These are phyloP conservation scores for Crepidodera aurea DNA, from an alignment of 2,888 invertebrate species.

Conservation along the genomic window DNA sequence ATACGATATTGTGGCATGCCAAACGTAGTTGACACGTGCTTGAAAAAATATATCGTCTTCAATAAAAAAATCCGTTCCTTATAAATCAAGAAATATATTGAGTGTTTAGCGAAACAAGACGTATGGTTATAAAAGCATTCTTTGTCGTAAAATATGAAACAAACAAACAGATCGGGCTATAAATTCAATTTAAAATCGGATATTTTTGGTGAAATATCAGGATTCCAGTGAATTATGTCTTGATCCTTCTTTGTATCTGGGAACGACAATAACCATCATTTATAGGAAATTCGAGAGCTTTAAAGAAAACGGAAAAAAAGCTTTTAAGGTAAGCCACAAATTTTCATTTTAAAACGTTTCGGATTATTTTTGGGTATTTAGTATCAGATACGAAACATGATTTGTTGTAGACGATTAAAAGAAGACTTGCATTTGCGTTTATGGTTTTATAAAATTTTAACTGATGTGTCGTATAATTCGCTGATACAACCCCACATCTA, in stretches of 20 bases:
- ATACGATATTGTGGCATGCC: too few species aligned
- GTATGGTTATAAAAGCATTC: not conserved
- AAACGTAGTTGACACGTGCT: too few species aligned
- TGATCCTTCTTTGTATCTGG: not conserved
- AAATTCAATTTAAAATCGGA: constrained; percentile 11
- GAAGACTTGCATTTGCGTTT: too few species aligned
- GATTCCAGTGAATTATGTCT: not conserved
- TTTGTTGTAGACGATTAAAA: too few species aligned
- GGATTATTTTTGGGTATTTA: too few species aligned
- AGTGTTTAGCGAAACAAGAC: not conserved
- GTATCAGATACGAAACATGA: too few species aligned
- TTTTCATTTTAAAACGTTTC: not conserved
- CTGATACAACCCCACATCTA: too few species aligned
- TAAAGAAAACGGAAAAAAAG: not conserved
- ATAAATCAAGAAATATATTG: not conserved
- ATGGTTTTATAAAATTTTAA: too few species aligned
- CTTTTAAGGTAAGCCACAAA: not conserved
- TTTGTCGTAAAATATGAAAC: not conserved
- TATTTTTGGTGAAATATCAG: constrained; percentile 2
- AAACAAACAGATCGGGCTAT: not conserved
- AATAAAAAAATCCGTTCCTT: too few species aligned
- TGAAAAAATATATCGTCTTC: too few species aligned
- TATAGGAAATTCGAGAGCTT: not conserved
- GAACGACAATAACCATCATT: not conserved
- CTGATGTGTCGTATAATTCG: too few species aligned